Evolutionary conservation across 2,113 vertebrate genomes (phyloP), one percentile per base, ranked within the genome.

Genomic region (Sylvilagus bachmani): DNA sequence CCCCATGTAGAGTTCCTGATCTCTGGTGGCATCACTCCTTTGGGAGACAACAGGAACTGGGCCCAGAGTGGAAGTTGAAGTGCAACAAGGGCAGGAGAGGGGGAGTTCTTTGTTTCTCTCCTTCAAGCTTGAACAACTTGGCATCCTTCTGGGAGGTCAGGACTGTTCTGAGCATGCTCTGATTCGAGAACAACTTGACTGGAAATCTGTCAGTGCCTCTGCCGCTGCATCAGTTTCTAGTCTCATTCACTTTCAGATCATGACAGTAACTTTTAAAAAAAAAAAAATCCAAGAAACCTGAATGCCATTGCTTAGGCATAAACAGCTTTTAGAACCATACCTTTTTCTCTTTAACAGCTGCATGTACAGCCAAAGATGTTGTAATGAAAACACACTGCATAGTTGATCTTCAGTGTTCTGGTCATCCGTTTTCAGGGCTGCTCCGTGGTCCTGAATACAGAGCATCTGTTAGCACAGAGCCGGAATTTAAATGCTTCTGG

Each of bases 401-500:
- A 67, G 78, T 70, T 16, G 36, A 81, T 73, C 62, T 79, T 67
- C 58, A 7, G 27, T 31, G 49, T 38, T 89, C 31, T 6, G 9
- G 14, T 36, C 21, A 70, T 9, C 38, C 73, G 64, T 93, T 84
- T n/a, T 16, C 21, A 85, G 29, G 24, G 19, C n/a, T 79, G 38
- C 13, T 84, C 44, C 49, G 5, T 69, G 71, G 79, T 89, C 49
- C 86, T 87, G 55, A 95, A 95, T 91, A 91, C 33, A 95, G 38
- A 91, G 33, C 31, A 61, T n/a, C 66, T 95, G 58, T 49, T n/a
- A 94, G 83, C 84, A 36, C 73, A 75, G 25, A 83, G 31, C 61
- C 58, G 69, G 91, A 84, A 87, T 91, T 44, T 77, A 81, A 95
- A 88, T 36, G 55, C 53, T 92, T 78, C 67, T n/a, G 86, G 36